phyloP scores from a whole-genome alignment of 2,113 vertebrate species.

The Leucosticte australis region DNA sequence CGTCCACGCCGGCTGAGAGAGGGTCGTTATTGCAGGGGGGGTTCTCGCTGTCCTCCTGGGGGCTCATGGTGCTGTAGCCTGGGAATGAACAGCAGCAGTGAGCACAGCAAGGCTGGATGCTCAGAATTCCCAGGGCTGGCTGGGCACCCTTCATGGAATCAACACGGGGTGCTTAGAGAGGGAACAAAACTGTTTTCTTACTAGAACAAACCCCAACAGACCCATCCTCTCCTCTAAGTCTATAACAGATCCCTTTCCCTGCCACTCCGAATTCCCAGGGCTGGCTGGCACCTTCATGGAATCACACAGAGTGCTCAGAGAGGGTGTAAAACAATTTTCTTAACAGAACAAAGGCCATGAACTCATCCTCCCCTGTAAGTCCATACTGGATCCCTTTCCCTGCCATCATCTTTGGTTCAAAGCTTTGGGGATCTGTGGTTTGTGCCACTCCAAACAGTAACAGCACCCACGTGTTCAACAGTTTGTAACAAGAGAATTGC shows the following conservation, averaged over 20 bases:
- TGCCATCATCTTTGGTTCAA: neutral
- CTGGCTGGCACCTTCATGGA: neutral
- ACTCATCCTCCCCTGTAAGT: neutral
- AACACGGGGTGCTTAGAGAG: neutral
- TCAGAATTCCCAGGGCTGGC: neutral
- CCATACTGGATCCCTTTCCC: neutral
- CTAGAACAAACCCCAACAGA: neutral
- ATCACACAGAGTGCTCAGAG: neutral
- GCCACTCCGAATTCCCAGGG: neutral
- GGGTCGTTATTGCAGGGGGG: conserved; percentile 94
- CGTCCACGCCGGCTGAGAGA: conserved; percentile 89
- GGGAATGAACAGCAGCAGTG: neutral
- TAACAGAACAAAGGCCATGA: neutral
- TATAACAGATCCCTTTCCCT: neutral
- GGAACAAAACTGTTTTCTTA: neutral
- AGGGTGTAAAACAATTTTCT: neutral
- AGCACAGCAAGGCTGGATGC: neutral
- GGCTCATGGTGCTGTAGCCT: conserved; percentile 99
- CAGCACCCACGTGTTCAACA: neutral
- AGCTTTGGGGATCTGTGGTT: neutral
- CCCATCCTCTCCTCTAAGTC: neutral
- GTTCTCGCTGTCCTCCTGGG: conserved; percentile 98
- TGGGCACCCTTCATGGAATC: neutral
- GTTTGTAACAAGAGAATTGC: neutral
- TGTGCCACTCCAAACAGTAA: neutral